phyloP scores from a whole-genome alignment of 1,140 invertebrate species.

The Caenorhabditis tropicalis region DNA sequence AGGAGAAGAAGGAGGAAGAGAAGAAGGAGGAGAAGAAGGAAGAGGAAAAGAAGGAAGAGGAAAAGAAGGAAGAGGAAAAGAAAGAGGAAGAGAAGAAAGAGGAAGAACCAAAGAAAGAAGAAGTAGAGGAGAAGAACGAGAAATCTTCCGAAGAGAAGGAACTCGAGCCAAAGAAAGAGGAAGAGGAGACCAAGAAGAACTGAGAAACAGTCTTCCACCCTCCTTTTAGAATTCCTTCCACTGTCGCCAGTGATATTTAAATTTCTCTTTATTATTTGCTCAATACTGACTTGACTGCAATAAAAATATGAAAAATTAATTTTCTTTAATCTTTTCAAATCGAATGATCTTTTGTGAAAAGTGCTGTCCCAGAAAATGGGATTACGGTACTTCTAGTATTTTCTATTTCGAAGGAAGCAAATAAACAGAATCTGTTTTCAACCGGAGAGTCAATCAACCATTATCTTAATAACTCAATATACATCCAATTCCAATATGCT shows the following conservation, averaged over 20 bases:
- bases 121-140: not conserved
- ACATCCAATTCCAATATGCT: not conserved
- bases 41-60: not conserved
- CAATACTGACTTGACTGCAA: constrained; percentile 8
- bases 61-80: not conserved
- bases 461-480: not conserved
- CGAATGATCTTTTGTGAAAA: too few species aligned
- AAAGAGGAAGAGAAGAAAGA: not conserved
- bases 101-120: not conserved
- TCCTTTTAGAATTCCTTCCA: not conserved
- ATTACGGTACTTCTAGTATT: too few species aligned
- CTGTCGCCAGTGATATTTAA: not conserved
- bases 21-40: not conserved
- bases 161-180: constrained; percentile 10
- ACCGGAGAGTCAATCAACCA: too few species aligned
- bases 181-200: constrained; percentile 37
- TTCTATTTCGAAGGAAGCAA: too few species aligned
- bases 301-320: not conserved
- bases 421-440: too few species aligned
- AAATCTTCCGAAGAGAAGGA: constrained; percentile 15
- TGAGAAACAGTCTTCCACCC: not conserved
- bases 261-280: not conserved
- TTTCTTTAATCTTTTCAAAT: not conserved
- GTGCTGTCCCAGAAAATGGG: too few species aligned
- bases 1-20: not conserved